Percentiles rank a stretch among this genome's conserved stretches.
Evolutionary conservation across 2,113 vertebrate species (phyloP).

Genomic region (Odobenus rosmarus): DNA sequence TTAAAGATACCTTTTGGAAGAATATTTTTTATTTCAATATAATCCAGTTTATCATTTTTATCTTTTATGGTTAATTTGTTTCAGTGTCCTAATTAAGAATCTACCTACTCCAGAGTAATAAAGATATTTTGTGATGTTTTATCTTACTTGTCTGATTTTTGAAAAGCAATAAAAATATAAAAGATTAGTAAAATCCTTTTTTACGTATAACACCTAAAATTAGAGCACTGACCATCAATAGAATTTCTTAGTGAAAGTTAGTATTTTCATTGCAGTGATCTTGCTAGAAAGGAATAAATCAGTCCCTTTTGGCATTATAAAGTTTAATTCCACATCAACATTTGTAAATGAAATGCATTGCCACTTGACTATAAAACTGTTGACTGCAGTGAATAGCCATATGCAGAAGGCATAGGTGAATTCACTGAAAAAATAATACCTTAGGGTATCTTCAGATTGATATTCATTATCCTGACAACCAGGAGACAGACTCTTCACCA

Average conservation of each 20-base stretch:
- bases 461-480: neutral
- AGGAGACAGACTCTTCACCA: neutral
- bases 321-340: neutral
- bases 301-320: neutral
- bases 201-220: neutral
- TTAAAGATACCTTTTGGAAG: neutral
- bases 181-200: neutral
- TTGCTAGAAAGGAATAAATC: neutral
- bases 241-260: neutral
- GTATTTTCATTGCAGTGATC: neutral
- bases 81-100: neutral
- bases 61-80: neutral
- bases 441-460: neutral
- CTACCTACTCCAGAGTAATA: neutral
- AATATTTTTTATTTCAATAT: neutral
- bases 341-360: slow-evolving; percentile 14
- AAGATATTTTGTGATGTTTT: neutral
- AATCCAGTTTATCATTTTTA: slow-evolving; percentile 2
- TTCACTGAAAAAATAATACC: neutral
- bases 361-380: neutral
- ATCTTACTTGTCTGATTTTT: neutral
- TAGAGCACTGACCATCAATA: neutral
- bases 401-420: neutral
- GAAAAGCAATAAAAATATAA: slow-evolving; percentile 1
- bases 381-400: neutral